Evolutionary conservation across 2,113 vertebrate genomes (phyloP), one percentile per base, ranked within the genome.

Genomic region (Neodontobutis hainanensis): DNA sequence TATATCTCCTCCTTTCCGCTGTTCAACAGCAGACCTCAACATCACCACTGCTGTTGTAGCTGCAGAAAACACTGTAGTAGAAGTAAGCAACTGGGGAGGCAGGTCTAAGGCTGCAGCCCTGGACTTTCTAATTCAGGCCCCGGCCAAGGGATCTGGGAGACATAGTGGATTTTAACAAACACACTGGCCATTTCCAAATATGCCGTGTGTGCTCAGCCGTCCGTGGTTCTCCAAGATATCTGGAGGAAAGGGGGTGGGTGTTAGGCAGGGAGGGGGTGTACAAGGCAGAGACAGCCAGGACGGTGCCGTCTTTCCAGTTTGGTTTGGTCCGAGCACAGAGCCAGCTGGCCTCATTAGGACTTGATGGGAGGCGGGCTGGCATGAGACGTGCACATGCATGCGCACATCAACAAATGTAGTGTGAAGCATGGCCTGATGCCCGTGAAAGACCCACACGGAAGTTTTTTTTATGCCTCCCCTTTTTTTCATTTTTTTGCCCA

Each of bases 291-390:
- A 68, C 86, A 88, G 89, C 87, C 90, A 87, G 88, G 86, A 80
- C 87, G 82, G 78, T 83, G 86, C 85, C 75, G 77, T 88, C 88
- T 80, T 73, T 85, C 84, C 88, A 86, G 88, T 91, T 91, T 90
- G 88, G 87, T 90, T 90, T 91, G 88, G 87, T 91, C 87, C 82
- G 81, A 87, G 84, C 85, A 59, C 77, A 77, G 86, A 90, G 90
- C 90, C 90, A 92, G 90, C 90, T 91, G 90, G 90, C 89, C 89
- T 90, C 87, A 90, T 89, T 88, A 90, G 88, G 86, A 73, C 86
- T 89, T 90, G 88, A 90, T 88, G 86, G 88, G 90, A 90, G 85
- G 87, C 86, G 86, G 86, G 88, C 82, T 88, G 90, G 88, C 87
- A 86, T 87, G 90, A 89, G 86, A 91, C 86, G 85, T 91, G 90